phyloP scores from a whole-genome alignment of 2,113 vertebrate species.

The Boulengeromyrus knoepffleri region DNA sequence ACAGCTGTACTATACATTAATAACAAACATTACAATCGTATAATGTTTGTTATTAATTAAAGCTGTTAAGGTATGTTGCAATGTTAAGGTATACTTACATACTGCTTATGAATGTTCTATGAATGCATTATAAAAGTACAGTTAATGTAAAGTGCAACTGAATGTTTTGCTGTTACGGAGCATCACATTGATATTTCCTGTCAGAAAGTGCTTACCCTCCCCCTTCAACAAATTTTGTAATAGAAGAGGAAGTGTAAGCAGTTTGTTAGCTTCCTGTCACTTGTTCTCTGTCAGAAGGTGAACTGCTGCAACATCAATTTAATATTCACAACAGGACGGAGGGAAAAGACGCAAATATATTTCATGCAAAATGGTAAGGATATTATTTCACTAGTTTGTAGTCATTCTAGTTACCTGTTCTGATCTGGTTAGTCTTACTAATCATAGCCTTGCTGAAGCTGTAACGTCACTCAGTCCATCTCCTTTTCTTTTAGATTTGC shows the following conservation, averaged over 20 bases:
- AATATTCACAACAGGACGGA: constrained; percentile 16
- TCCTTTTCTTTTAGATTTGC: constrained; percentile 34
- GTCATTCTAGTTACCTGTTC: background rate
- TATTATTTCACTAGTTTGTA: constrained; percentile 30
- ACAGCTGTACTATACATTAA: background rate
- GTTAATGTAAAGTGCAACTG: background rate
- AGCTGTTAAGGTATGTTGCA: background rate
- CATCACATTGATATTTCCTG: constrained; percentile 18
- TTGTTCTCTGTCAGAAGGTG: constrained; percentile 23
- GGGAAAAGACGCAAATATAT: constrained; percentile 9
- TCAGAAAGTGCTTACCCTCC: background rate
- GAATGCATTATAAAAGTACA: background rate
- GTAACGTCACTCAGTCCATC: background rate
- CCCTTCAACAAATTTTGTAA: background rate
- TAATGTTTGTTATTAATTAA: background rate
- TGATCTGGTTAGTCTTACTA: background rate
- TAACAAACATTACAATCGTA: background rate
- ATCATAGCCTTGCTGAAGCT: background rate
- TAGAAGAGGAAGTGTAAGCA: constrained; percentile 32
- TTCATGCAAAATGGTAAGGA: constrained; percentile 49
- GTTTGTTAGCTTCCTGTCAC: constrained; percentile 35
- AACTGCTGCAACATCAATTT: constrained; percentile 22
- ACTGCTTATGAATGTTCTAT: background rate
- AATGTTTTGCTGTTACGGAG: background rate
- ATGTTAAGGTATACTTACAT: background rate